phyloP scores from a whole-genome alignment of 2,888 invertebrate species.

The Listrodromus nycthemerus region DNA sequence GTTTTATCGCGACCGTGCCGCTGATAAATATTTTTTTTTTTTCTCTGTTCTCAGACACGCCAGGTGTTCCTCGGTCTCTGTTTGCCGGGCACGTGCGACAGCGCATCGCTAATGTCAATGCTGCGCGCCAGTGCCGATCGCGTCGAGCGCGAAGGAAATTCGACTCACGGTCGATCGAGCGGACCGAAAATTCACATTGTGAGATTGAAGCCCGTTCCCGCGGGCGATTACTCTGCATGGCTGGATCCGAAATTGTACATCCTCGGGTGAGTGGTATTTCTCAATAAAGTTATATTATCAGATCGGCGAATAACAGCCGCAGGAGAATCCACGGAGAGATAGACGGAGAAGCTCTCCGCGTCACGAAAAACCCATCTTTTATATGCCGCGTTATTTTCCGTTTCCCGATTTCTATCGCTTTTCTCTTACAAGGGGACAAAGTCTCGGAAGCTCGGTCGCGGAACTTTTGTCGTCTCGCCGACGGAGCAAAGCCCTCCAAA shows the following conservation, averaged over 20 bases:
- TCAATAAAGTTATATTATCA: background rate
- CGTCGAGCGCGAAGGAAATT: constrained; percentile 83
- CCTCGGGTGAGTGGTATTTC: constrained; percentile 87
- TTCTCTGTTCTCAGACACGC: constrained; percentile 86
- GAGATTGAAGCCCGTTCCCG: constrained; percentile 89
- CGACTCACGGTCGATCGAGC: constrained; percentile 85
- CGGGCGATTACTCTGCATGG: constrained; percentile 88
- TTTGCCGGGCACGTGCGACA: constrained; percentile 89
- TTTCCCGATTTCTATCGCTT: constrained; percentile 7
- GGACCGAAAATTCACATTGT: constrained; percentile 87
- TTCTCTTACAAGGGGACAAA: constrained; percentile 3
- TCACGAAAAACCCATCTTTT: constrained; percentile 11
- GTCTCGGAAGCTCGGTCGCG: constrained; percentile 25
- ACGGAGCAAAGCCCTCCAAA: constrained; percentile 30
- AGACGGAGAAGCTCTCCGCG: background rate
- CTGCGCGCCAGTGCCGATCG: constrained; percentile 81
- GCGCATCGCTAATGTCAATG: constrained; percentile 80
- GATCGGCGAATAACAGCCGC: background rate
- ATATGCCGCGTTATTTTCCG: background rate
- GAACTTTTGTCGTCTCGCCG: constrained; percentile 43
- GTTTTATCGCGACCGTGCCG: background rate
- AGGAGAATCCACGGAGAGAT: background rate
- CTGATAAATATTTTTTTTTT: background rate
- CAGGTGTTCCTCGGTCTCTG: constrained; percentile 91
- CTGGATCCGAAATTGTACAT: constrained; percentile 90